These are phyloP conservation scores for Catalaphyllia jardinei DNA, from an alignment of 64 coral and sea anemone species.

Conservation along the genomic window DNA sequence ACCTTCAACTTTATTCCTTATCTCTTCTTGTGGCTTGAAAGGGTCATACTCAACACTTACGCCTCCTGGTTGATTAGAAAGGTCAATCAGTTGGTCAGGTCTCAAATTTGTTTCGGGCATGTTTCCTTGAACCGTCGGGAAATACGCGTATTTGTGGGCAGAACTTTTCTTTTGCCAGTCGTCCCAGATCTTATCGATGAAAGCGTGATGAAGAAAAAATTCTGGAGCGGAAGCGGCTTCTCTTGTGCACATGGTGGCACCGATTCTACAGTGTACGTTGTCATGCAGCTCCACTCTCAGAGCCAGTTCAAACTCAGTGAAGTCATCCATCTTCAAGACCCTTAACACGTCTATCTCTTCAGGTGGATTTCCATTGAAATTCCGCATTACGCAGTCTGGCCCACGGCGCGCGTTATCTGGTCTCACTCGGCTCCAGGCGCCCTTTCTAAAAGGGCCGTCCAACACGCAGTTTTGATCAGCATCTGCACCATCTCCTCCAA, in stretches of 20 bases:
- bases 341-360: background rate
- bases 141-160: slow-evolving; percentile 10
- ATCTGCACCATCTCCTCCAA: slow-evolving; percentile 44
- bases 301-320: slow-evolving; percentile 43
- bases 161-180: slow-evolving; percentile 36
- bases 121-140: background rate
- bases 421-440: background rate
- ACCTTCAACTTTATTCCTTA: no score
- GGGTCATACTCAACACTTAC: no score
- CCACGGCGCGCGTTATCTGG: no score
- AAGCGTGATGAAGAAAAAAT: slow-evolving; percentile 52
- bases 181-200: slow-evolving; percentile 63
- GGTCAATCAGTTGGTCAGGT: background rate
- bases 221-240: slow-evolving; percentile 52
- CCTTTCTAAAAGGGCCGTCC: slow-evolving; percentile 43
- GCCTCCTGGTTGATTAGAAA: no score
- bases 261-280: slow-evolving; percentile 46
- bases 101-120: background rate
- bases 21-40: no score
- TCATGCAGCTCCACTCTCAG: background rate
- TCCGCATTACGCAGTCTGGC: slow-evolving; percentile 26
- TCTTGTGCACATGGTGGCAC: slow-evolving; percentile 33
- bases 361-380: background rate
- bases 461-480: slow-evolving; percentile 5
- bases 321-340: background rate